Evolutionary conservation across 2,888 invertebrate species (phyloP), one percentile per base, ranked within the genome.

Genomic region (Nipponacmea schrenckii): DNA sequence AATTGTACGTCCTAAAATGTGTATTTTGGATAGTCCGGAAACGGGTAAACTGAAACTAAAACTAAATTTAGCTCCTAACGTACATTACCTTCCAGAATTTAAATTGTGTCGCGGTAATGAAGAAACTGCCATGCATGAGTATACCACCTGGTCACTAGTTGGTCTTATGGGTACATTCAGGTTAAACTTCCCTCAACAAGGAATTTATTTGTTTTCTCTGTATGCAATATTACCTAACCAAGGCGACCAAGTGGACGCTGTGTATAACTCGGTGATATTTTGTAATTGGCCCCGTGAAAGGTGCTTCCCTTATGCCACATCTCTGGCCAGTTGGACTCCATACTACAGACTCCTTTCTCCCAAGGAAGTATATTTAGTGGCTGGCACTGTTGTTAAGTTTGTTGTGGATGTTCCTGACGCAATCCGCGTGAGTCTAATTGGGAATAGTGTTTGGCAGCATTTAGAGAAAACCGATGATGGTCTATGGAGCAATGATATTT

Each of bases 11-110:
- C 65, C 65, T 17, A 27, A 64, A 20, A 31, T 64, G 14, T 31
- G 66, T 17, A 44, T 72, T 56, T 56, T 72, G n/a, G 63, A 69
- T 64, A 26, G 64, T 10, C 64, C 69, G n/a, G 46, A 45, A 64
- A 46, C 48, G 39, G 69, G 69, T 1, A 20, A 48, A 7, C 31
- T 69, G 17, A 46, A 63, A 31, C 24, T 69, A 20, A 69, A 64
- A 46, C n/a, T 69, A 20, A 56, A 56, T 56, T 56, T 56, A 56
- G 56, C 56, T 12, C 24, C 56, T 4, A 56, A 56, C 24, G 56
- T 56, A 12, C 56, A 56, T 24, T 56, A 56, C 20, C 24, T 56
- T 24, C 56, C 56, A 56, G 56, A 56, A 56, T 56, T 56, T 14
- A 56, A 56, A 24, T 56, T 56, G 24, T 56, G 56, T 56, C 24